Conservation (phyloP, 2,797 vertebrate genomes). For the Rhyacichthys aspro region DNA sequence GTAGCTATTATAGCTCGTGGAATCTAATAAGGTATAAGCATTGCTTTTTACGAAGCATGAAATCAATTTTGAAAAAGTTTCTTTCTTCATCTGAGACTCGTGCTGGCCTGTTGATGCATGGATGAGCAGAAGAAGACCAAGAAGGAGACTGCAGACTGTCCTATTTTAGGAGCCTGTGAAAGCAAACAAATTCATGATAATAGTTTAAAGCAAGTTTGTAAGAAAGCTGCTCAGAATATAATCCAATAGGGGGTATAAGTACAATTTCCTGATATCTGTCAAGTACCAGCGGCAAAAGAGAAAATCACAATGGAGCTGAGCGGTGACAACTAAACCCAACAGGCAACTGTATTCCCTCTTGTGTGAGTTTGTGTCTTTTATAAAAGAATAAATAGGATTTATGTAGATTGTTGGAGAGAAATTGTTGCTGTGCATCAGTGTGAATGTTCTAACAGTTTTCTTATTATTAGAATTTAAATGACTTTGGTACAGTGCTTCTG, state of each 20-base stretch:
- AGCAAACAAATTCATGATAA: slow-evolving; percentile 20
- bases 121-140: slow-evolving; percentile 23
- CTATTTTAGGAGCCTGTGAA: slow-evolving; percentile 18
- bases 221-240: slow-evolving; percentile 29
- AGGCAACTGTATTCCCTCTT: slow-evolving; percentile 78
- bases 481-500: slow-evolving; percentile 83
- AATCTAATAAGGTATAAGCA: slow-evolving; percentile 83
- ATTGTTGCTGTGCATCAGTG: slow-evolving; percentile 80
- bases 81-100: slow-evolving; percentile 65
- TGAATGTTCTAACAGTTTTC: slow-evolving; percentile 84
- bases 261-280: slow-evolving; percentile 53
- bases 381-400: slow-evolving; percentile 87
- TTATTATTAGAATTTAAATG: slow-evolving; percentile 87
- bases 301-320: slow-evolving; percentile 59
- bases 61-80: slow-evolving; percentile 82
- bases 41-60: slow-evolving; percentile 76
- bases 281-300: slow-evolving; percentile 59
- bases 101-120: slow-evolving; percentile 48
- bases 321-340: slow-evolving; percentile 74
- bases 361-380: slow-evolving; percentile 74
- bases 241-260: slow-evolving; percentile 42
- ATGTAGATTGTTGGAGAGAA: slow-evolving; percentile 80
- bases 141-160: slow-evolving; percentile 13
- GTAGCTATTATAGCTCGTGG: slow-evolving; percentile 74
- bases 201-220: slow-evolving; percentile 32